A percentile compares a stretch with the other conserved stretches of the same genome.
phyloP scores from a whole-genome alignment of 2,888 invertebrate species.

The Volucella inanis region DNA sequence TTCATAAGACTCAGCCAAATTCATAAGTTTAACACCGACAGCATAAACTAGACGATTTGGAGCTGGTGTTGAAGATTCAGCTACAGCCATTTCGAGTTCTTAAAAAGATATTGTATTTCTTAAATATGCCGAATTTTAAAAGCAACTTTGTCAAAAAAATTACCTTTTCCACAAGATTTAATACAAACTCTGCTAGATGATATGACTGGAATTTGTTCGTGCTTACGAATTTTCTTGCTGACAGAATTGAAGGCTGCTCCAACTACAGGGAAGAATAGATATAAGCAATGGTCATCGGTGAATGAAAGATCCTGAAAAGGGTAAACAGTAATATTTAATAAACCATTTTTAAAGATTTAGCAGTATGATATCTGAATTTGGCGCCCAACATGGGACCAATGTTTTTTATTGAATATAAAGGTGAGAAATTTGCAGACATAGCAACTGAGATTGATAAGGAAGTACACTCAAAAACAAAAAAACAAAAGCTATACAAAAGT shows the following conservation, averaged over 20 bases:
- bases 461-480: no score
- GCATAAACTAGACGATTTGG: constrained; percentile 88
- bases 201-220: constrained; percentile 88
- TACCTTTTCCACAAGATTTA: constrained; percentile 90
- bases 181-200: constrained; percentile 92
- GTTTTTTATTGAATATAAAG: no score
- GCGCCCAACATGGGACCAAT: no score
- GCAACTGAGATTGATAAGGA: no score
- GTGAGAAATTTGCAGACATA: no score
- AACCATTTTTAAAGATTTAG: no score
- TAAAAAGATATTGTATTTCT: background rate
- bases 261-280: constrained; percentile 93
- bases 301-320: constrained; percentile 88
- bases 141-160: background rate
- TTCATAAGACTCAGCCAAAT: constrained; percentile 90
- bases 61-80: constrained; percentile 85
- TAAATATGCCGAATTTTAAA: background rate
- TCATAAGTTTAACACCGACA: constrained; percentile 89
- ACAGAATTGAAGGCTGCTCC: constrained; percentile 92
- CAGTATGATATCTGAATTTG: no score
- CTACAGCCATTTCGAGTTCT: constrained; percentile 80
- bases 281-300: constrained; percentile 91
- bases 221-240: constrained; percentile 93
- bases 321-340: background rate
- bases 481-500: no score